phyloP scores from a whole-genome alignment of 2,113 vertebrate genomes.

The Trinectes maculatus region DNA sequence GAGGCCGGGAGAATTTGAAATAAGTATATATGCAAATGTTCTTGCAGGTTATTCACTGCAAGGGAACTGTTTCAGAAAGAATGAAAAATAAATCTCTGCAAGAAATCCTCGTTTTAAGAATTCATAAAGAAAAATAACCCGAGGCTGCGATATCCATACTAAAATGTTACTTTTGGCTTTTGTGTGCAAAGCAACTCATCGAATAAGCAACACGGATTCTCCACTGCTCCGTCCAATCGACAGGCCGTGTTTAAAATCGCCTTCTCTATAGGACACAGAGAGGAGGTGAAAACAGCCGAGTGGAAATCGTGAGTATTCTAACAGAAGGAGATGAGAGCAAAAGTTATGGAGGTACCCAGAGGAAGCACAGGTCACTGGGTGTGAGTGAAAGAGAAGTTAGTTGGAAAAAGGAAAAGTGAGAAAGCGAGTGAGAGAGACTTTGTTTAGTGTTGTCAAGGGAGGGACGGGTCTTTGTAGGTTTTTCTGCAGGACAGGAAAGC shows the following conservation, averaged over 20 bases:
- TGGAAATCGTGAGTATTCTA: constrained; percentile 21
- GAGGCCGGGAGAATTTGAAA: too few species aligned
- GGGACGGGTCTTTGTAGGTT: constrained; percentile 60
- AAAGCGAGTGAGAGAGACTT: constrained; percentile 40
- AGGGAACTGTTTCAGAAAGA: too few species aligned
- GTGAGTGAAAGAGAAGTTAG: constrained; percentile 32
- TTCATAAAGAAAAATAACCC: too few species aligned
- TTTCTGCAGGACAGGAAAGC: constrained; percentile 57
- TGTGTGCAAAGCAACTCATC: background rate
- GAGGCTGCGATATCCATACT: too few species aligned
- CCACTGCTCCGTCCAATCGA: background rate
- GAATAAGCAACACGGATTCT: background rate
- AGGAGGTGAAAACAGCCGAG: background rate
- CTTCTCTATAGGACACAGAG: background rate
- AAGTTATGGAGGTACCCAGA: constrained; percentile 35
- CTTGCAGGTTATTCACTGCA: background rate
- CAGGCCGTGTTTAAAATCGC: background rate
- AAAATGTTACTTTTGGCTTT: background rate
- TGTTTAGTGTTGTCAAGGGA: constrained; percentile 67
- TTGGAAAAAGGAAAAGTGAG: constrained; percentile 26
- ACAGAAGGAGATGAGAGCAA: constrained; percentile 27
- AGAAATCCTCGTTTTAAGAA: too few species aligned
- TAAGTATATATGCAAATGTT: too few species aligned
- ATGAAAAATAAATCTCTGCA: too few species aligned
- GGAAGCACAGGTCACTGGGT: constrained; percentile 54